These are phyloP conservation scores for Atherix ibis DNA, from an alignment of 2,888 invertebrate genomes.

Conservation along the genomic window DNA sequence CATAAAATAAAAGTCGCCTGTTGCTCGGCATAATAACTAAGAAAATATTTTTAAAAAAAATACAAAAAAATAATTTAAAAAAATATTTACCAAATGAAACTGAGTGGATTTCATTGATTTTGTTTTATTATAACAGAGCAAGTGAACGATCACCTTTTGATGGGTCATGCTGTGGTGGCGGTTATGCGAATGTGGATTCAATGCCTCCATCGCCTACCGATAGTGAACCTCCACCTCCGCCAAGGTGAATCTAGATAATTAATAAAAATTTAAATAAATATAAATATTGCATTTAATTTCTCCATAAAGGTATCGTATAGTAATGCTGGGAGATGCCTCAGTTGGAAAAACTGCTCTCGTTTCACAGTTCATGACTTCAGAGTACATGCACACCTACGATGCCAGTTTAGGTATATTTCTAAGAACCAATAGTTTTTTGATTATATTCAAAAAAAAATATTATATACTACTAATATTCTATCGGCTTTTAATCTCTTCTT, in stretches of 20 bases:
- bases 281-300: neutral
- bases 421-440: too few relatives aligned
- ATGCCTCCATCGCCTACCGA: conserved; percentile 58
- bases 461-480: too few relatives aligned
- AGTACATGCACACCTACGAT: conserved; percentile 90
- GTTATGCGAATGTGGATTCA: conserved; percentile 62
- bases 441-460: too few relatives aligned
- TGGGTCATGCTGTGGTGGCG: conserved; percentile 69
- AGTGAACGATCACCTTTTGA: conserved; percentile 76
- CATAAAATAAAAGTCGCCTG: too few relatives aligned
- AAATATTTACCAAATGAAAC: too few relatives aligned
- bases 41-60: neutral
- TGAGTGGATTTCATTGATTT: too few relatives aligned
- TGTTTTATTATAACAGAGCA: conserved; percentile 37
- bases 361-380: conserved; percentile 88
- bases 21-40: too few relatives aligned
- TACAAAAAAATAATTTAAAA: neutral
- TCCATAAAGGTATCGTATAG: conserved; percentile 53
- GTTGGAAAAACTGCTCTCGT: conserved; percentile 85
- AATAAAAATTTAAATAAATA: neutral
- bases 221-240: conserved; percentile 41
- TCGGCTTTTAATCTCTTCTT: too few relatives aligned
- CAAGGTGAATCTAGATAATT: conserved; percentile 15
- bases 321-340: conserved; percentile 67
- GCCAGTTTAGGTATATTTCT: conserved; percentile 59